Percentiles rank a stretch among this genome's conserved stretches.
Evolutionary conservation across 2,888 invertebrate species (phyloP).

Genomic region (Lutraria lutraria): DNA sequence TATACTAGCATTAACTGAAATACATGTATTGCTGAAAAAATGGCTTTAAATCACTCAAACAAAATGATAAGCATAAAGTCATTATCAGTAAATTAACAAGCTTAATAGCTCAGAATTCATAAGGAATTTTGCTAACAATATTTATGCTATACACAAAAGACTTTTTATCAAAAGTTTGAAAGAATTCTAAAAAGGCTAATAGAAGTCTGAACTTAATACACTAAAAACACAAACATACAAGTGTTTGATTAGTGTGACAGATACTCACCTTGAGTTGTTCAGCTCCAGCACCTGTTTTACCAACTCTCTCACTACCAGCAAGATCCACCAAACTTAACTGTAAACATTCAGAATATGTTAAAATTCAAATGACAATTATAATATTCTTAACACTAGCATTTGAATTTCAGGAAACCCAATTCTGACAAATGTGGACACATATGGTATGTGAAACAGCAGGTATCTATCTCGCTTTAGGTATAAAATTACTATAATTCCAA

Average conservation of each 20-base stretch:
- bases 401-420: not conserved
- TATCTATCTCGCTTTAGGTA: not conserved
- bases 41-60: too few relatives aligned
- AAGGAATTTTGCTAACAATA: too few relatives aligned
- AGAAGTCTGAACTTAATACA: too few relatives aligned
- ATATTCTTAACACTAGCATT: not conserved
- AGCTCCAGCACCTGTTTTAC: conserved; percentile 87
- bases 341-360: conserved; percentile 41
- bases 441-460: not conserved
- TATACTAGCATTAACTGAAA: too few relatives aligned
- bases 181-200: too few relatives aligned
- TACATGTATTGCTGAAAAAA: too few relatives aligned
- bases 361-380: not conserved
- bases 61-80: too few relatives aligned
- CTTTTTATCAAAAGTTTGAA: too few relatives aligned
- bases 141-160: too few relatives aligned
- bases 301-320: conserved; percentile 88
- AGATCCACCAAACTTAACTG: conserved; percentile 88
- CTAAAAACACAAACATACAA: too few relatives aligned
- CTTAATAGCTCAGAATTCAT: too few relatives aligned
- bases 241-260: not conserved
- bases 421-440: not conserved
- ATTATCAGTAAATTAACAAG: too few relatives aligned
- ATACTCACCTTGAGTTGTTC: conserved; percentile 87
- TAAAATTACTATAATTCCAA: not conserved